A percentile compares a stretch with the other conserved stretches of the same genome.
phyloP scores from a whole-genome alignment of 2,888 invertebrate genomes.

The Watsonalla binaria region DNA sequence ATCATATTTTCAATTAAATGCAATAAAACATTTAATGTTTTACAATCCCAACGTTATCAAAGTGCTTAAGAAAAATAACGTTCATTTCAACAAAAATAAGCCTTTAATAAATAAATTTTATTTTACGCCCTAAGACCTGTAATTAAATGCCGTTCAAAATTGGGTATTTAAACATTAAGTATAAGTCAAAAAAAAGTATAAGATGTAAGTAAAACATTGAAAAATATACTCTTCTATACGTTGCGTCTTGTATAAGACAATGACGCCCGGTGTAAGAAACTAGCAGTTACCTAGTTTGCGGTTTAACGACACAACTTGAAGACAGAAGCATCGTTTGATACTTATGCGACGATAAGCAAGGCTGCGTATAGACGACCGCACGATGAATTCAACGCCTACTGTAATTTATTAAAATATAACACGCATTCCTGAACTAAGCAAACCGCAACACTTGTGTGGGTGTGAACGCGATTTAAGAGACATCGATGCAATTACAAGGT shows the following conservation, averaged over 20 bases:
- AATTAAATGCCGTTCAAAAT: too few species aligned
- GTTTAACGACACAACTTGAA: constrained; percentile 1
- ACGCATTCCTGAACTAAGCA: neutral
- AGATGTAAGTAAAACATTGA: too few species aligned
- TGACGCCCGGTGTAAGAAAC: neutral
- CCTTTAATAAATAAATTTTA: too few species aligned
- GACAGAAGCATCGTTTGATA: neutral
- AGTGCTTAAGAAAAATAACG: too few species aligned
- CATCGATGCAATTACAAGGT: constrained; percentile 34
- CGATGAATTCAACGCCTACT: neutral
- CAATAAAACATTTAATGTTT: too few species aligned
- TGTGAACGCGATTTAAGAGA: constrained; percentile 21
- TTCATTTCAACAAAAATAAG: too few species aligned
- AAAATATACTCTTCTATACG: neutral
- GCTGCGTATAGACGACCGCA: neutral
- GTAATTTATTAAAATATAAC: neutral
- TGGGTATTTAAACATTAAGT: too few species aligned
- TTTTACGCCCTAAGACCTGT: too few species aligned
- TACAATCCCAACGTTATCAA: too few species aligned
- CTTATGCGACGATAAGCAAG: neutral
- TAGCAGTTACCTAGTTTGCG: constrained; percentile 6
- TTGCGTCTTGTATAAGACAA: neutral
- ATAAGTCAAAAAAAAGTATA: too few species aligned
- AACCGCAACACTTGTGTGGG: neutral
- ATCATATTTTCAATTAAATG: too few species aligned